These are phyloP conservation scores for Heteropelma amictum DNA, from an alignment of 2,888 invertebrate species.

Conservation along the genomic window DNA sequence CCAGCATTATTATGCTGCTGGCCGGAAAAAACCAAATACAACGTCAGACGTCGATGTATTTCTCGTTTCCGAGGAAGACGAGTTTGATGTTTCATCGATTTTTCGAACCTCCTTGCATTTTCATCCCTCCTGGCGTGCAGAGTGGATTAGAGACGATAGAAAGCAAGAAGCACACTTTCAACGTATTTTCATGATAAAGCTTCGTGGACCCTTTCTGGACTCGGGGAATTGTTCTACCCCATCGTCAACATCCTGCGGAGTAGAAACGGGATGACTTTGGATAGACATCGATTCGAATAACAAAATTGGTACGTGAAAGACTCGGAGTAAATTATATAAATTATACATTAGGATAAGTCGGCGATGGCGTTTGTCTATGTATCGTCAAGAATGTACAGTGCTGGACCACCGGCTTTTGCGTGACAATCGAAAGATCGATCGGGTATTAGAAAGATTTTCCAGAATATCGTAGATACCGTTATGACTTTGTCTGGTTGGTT, in stretches of 20 bases:
- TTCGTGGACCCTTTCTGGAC: conserved; percentile 35
- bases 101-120: not conserved
- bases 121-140: conserved; percentile 17
- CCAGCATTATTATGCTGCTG: conserved; percentile 64
- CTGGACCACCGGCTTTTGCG: conserved; percentile 15
- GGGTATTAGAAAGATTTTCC: conserved; percentile 56
- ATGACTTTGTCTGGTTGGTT: conserved; percentile 34
- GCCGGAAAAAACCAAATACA: conserved; percentile 49
- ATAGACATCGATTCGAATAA: not conserved
- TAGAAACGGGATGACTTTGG: not conserved
- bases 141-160: conserved; percentile 32
- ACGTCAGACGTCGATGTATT: conserved; percentile 30
- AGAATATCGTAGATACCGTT: conserved; percentile 32
- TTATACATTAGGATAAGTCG: conserved; percentile 17
- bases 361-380: not conserved
- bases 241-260: not conserved
- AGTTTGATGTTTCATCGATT: conserved; percentile 31
- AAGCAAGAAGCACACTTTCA: conserved; percentile 28
- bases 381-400: not conserved
- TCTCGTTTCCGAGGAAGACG: conserved; percentile 19
- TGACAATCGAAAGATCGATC: conserved; percentile 75
- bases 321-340: conserved; percentile 30
- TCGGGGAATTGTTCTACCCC: conserved; percentile 24
- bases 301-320: conserved; percentile 8
- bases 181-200: conserved; percentile 40